These are phyloP conservation scores for Epicauta chinensis DNA, from an alignment of 1,140 invertebrate genomes.

Conservation along the genomic window DNA sequence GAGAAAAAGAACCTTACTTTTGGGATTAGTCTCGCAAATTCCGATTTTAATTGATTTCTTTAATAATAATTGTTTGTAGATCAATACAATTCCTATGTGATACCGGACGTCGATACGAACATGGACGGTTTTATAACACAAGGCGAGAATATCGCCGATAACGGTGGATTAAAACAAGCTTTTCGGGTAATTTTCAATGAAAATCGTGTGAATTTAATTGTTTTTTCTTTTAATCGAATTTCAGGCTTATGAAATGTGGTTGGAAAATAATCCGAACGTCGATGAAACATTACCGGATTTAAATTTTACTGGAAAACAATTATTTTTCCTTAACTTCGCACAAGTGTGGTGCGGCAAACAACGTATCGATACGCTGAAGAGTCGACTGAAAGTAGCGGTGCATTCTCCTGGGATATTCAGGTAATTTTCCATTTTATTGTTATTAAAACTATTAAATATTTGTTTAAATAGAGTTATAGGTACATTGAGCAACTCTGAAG, in stretches of 20 bases:
- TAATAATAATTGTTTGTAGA: slow-evolving; percentile 46
- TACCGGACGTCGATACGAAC: slow-evolving; percentile 52
- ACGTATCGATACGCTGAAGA: slow-evolving; percentile 74
- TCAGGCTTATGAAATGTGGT: slow-evolving; percentile 61
- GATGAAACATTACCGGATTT: slow-evolving; percentile 65
- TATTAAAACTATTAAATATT: slow-evolving; percentile 4
- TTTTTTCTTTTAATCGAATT: no score
- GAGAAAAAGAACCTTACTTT: no score
- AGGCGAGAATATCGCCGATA: slow-evolving; percentile 87
- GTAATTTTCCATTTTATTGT: slow-evolving; percentile 21
- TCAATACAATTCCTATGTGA: slow-evolving; percentile 63
- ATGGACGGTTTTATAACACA: slow-evolving; percentile 60
- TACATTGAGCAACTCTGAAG: slow-evolving; percentile 73
- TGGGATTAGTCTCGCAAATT: no score
- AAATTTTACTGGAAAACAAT: slow-evolving; percentile 64
- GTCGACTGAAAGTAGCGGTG: slow-evolving; percentile 71
- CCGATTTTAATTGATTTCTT: no score
- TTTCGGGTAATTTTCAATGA: slow-evolving; percentile 53
- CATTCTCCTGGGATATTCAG: slow-evolving; percentile 78
- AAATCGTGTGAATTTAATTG: neutral
- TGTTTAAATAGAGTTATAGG: slow-evolving; percentile 57
- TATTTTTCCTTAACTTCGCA: slow-evolving; percentile 81
- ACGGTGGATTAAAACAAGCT: slow-evolving; percentile 81
- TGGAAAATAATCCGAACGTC: slow-evolving; percentile 43
- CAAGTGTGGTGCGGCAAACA: slow-evolving; percentile 66